Evolutionary conservation across 1,140 invertebrate species (phyloP), one percentile per base, ranked within the genome.

Genomic region (Dendrolimus kikuchii): DNA sequence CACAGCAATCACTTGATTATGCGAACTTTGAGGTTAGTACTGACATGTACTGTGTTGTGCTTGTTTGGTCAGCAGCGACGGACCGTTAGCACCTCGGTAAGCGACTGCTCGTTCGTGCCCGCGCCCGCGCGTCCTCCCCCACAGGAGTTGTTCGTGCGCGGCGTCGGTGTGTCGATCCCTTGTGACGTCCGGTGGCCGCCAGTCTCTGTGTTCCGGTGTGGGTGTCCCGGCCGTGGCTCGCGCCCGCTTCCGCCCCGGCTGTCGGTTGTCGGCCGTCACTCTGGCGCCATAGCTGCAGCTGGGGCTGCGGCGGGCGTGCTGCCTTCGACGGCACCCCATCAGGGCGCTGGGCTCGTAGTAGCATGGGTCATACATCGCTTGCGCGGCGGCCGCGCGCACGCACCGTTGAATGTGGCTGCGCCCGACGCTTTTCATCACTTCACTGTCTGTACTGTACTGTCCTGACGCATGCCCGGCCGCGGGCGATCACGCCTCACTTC

Each of bases 341-440:
- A 60, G 56, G 58, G 44, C 46, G 55, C 62, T 60, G 67, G 68
- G 74, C 71, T 71, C 71, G 81, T 85, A 85, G 81, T 82, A 85
- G 81, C 81, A 85, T 83, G 80, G 81, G 81, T 83, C 81, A 85
- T 84, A 84, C 77, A 81, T 84, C 73, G 81, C 81, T 86, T 86
- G 80, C 77, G 81, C 78, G 72, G 73, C 74, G 79, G 78, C 80
- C 79, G 81, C 81, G 79, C 81, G 78, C 77, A 74, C 82, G 77
- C 80, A 81, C 78, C 79, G 80, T 83, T 86, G 74, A 81, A 83
- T 86, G 82, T 86, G 82, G 77, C 80, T 86, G 82, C 76, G 82
- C 82, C 82, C 81, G 79, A 84, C 53, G 82, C 82, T 86, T 86
- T 66, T 86, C 82, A 86, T 86, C 77, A 81, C 80, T 81, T 83